Percentiles rank a stretch among this genome's conserved stretches.
phyloP scores from a whole-genome alignment of 2,797 vertebrate species.

The Smutsia gigantea region DNA sequence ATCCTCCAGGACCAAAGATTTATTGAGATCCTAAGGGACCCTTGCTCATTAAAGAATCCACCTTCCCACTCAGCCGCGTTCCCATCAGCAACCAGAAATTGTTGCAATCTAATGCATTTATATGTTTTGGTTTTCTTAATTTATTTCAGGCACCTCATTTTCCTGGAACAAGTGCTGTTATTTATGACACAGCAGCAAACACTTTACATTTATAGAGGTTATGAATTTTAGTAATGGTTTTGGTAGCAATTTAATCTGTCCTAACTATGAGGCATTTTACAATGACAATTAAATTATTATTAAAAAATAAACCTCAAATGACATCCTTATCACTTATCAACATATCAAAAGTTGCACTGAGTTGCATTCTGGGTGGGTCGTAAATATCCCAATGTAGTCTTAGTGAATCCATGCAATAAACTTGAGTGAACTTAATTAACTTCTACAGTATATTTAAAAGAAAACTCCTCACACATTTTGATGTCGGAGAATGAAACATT shows the following conservation, averaged over 20 bases:
- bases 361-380: slow-evolving; percentile 79
- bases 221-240: slow-evolving; percentile 89
- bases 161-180: slow-evolving; percentile 86
- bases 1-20: slow-evolving; percentile 79
- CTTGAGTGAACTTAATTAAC: slow-evolving; percentile 87
- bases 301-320: slow-evolving; percentile 88
- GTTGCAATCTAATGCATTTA: slow-evolving; percentile 86
- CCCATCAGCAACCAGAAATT: slow-evolving; percentile 83
- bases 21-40: slow-evolving; percentile 84
- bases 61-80: slow-evolving; percentile 78
- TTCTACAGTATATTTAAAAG: slow-evolving; percentile 84
- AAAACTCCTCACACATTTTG: slow-evolving; percentile 82
- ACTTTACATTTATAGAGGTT: slow-evolving; percentile 89
- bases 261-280: slow-evolving; percentile 88
- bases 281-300: slow-evolving; percentile 91
- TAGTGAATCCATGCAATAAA: slow-evolving; percentile 83
- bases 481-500: slow-evolving; percentile 77
- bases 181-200: slow-evolving; percentile 87
- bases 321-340: slow-evolving; percentile 88
- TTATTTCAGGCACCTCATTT: slow-evolving; percentile 88
- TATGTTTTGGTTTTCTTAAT: slow-evolving; percentile 88
- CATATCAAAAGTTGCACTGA: slow-evolving; percentile 85
- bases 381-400: slow-evolving; percentile 83
- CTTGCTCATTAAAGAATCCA: slow-evolving; percentile 76
- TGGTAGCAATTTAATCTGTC: slow-evolving; percentile 89